Base-by-base conservation (phyloP, 2,888 invertebrate species). In the Xestia xanthographa region DNA sequence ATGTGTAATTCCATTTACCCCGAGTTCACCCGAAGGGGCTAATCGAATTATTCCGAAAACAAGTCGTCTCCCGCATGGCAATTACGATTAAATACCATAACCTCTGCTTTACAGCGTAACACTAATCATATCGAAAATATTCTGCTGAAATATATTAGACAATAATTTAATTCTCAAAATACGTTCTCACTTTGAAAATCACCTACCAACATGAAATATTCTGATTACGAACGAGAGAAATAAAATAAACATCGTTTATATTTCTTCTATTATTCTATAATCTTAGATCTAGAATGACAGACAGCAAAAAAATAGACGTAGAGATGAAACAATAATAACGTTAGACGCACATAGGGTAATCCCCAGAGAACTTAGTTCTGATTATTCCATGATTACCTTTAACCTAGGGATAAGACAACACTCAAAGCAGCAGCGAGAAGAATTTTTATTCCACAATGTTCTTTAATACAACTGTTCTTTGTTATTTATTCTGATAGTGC, bases 111-210 rank as follows among this genome's bases (percentile, higher is more conserved):
- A 95, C 94, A 95, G 95, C 95, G 90, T 89, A 94, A 93, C 92
- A 93, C 95, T 95, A 95, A 91, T 93, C 86, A 94, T 94, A 95
- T 95, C 93, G 95, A 95, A 95, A 95, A 96, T 95, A 95, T 94
- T 92, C 89, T 93, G 94, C 92, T 93, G 93, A 93, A 95, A 93
- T 93, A 94, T 91, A 92, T 94, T 92, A 94, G 92, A 93, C 89
- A 93, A 94, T 93, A 93, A 93, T 93, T 89, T 84, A 93, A 92
- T 90, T 94, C 93, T 91, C 93, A 94, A 94, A 94, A 94, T 93
- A 93, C 90, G 87, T 90, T 92, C 88, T 92, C 91, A 92, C 88
- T 91, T 91, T 90, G 86, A 91, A 88, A 92, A 92, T 90, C 84
- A 89, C 84, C 92, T 92, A 92, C 88, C 85, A 91, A 91, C 90